These are phyloP conservation scores for Atta cephalotes DNA, from an alignment of 1,140 invertebrate genomes.

Conservation along the genomic window DNA sequence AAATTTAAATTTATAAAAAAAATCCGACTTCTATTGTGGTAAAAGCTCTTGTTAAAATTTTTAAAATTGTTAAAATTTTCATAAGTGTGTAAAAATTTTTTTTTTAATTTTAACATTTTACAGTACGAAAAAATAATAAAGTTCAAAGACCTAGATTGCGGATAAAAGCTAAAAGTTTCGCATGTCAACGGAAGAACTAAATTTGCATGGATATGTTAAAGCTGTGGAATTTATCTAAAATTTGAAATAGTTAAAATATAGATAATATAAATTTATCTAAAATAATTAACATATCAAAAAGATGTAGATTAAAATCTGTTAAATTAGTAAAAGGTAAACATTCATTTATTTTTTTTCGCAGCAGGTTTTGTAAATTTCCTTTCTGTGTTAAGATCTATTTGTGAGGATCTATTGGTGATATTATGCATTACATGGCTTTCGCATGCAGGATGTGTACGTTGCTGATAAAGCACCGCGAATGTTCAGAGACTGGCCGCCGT, in stretches of 20 bases:
- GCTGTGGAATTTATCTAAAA: background rate
- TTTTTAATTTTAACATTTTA: too few species aligned
- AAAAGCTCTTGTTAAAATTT: too few species aligned
- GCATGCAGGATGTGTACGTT: background rate
- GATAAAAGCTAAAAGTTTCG: too few species aligned
- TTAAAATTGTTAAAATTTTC: too few species aligned
- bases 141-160: too few species aligned
- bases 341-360: background rate
- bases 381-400: background rate
- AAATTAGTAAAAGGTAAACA: background rate
- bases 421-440: constrained; percentile 38
- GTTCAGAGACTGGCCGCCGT: background rate
- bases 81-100: too few species aligned
- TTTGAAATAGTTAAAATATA: background rate
- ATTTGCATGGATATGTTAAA: background rate
- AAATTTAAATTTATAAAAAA: too few species aligned
- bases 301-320: background rate
- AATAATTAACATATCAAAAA: background rate
- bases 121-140: too few species aligned
- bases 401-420: background rate
- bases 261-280: background rate
- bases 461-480: constrained; percentile 21
- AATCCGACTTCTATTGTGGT: too few species aligned
- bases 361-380: background rate
- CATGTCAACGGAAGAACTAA: background rate